Percentiles rank a stretch among this genome's conserved stretches.
These are phyloP conservation scores for Patiria pectinifera DNA, from an alignment of 53 echinoderm and acorn worm species.

Conservation along the genomic window DNA sequence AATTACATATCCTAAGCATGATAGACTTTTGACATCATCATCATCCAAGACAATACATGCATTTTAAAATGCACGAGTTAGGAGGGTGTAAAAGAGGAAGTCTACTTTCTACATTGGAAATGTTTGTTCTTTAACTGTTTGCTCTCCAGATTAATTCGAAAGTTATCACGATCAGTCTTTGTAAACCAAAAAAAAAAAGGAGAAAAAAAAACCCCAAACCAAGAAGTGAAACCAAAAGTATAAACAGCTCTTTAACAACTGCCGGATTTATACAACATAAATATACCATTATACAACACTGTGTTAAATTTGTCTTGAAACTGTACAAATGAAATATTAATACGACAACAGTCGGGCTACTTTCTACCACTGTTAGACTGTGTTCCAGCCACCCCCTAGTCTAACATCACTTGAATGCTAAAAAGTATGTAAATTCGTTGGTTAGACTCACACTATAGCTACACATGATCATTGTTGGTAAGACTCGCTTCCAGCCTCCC, in stretches of 20 bases:
- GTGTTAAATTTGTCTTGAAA: background rate
- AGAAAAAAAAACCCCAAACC: background rate
- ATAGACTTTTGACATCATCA: too few species aligned
- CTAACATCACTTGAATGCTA: background rate
- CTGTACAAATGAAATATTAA: background rate
- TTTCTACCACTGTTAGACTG: background rate
- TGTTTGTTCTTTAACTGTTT: background rate
- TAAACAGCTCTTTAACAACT: background rate
- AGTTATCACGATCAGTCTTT: background rate
- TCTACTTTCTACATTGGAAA: background rate
- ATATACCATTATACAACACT: background rate
- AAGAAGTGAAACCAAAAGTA: too few species aligned
- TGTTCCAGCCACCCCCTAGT: background rate
- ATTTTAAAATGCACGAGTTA: background rate
- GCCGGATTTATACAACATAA: background rate
- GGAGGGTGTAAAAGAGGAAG: background rate
- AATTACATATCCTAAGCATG: too few species aligned
- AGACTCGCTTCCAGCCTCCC: constrained; percentile 23
- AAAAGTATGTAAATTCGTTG: background rate
- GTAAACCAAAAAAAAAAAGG: background rate
- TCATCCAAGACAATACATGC: too few species aligned
- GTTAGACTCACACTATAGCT: background rate
- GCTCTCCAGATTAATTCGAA: background rate
- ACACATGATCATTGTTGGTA: background rate
- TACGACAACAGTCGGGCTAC: background rate